Evolutionary conservation across 92 coral and sea anemone species (phyloP), one percentile per base, ranked within the genome.

Genomic region (Metridium senile): DNA sequence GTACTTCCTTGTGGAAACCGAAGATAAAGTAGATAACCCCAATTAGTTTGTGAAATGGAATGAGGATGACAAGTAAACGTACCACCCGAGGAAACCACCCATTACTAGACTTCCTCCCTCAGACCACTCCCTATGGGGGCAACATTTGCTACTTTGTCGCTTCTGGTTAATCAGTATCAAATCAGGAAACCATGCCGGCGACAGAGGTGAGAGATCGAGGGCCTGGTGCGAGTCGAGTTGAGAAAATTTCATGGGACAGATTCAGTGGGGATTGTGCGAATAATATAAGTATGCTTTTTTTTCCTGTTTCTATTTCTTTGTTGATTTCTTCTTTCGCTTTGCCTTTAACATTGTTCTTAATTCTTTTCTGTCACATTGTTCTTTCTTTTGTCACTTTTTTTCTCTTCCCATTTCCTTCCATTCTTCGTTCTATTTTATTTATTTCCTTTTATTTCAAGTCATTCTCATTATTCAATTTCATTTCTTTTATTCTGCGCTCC

Each of bases 291-390:
- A 1, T 26, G 22, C 9, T 23, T 26, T 22, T 22, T 23, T 26
- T 59, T 59, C 17, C 30, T 59, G 8, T 23, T 26, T 59, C 22
- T 23, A 11, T 59, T 59, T 4, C 65, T 59, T 59, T 23, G 27
- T 59, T 70, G 22, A 17, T 70, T 70, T 31, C 75, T 70, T 70
- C 59, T 58, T 49, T 26, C 9, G 33, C 56, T 62, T 34, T 58
- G 27, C 54, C 21, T 75, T 27, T 20, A 26, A 34, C 54, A 25
- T 27, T 75, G 26, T 49, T 61, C 34, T 65, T 52, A 34, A 10
- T 39, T 33, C 8, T 18, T 53, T 62, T 58, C 53, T 16, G 26
- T 58, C 70, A 47, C 11, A 58, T 51, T 28, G 28, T 62, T 18
- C 54, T 27, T 75, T 26, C 10, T 18, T 75, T 72, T 21, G 32